These are phyloP conservation scores for Augochlorella aurata DNA, from an alignment of 2,888 invertebrate genomes.

Conservation along the genomic window DNA sequence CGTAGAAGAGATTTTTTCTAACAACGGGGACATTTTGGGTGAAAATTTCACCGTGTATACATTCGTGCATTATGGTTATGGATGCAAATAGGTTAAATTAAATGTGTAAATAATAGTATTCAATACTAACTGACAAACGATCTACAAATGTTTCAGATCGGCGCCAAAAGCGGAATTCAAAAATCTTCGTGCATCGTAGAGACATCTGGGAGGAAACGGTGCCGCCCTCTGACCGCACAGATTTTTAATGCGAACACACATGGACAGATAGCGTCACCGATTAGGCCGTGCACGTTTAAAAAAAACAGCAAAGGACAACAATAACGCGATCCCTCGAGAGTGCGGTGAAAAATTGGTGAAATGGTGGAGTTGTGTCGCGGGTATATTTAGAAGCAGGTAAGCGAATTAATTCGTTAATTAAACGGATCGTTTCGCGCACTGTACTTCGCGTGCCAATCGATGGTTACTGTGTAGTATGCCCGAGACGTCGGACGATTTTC, in stretches of 20 bases:
- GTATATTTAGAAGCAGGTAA: slow-evolving; percentile 75
- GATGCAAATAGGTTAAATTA: too few relatives aligned
- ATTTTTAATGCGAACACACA: slow-evolving; percentile 13
- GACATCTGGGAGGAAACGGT: background rate
- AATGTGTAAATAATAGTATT: too few relatives aligned
- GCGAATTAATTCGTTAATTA: slow-evolving; percentile 55
- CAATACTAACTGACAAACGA: too few relatives aligned
- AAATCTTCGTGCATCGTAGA: background rate
- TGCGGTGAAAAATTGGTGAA: slow-evolving; percentile 73
- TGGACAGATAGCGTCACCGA: slow-evolving; percentile 59
- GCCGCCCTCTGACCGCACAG: background rate
- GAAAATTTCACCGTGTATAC: too few relatives aligned
- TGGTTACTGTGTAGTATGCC: slow-evolving; percentile 2
- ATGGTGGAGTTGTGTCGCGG: slow-evolving; percentile 73
- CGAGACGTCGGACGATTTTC: background rate
- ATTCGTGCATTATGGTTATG: too few relatives aligned
- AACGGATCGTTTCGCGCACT: slow-evolving; percentile 4
- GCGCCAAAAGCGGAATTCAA: background rate
- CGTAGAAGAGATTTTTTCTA: too few relatives aligned
- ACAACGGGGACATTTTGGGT: too few relatives aligned
- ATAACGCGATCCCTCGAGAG: slow-evolving; percentile 62
- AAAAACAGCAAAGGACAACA: slow-evolving; percentile 69
- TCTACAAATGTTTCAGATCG: background rate
- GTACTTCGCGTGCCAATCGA: slow-evolving; percentile 27
- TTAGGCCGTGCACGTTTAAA: slow-evolving; percentile 56